Conservation (phyloP, 2,113 vertebrate species). For the Pycnonotus jocosus region DNA sequence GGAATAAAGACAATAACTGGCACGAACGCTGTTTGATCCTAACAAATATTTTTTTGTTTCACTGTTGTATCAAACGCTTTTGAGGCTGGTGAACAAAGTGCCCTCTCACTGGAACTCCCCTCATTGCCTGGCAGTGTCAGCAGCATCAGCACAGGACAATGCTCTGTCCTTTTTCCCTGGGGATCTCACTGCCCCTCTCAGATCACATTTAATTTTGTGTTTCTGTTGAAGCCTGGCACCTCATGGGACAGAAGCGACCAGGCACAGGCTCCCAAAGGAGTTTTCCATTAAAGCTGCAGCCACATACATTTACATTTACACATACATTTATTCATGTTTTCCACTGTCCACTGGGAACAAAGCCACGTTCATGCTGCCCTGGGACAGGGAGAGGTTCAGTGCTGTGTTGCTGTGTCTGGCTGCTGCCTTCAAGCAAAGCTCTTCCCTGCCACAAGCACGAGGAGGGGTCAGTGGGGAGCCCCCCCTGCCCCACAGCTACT, state of each 20-base stretch:
- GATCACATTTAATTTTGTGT: neutral
- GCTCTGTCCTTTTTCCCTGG: neutral
- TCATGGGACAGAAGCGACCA: accelerated
- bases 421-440: neutral
- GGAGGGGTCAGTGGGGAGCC: neutral
- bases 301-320: neutral
- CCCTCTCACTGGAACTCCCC: neutral
- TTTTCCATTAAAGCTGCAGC: neutral
- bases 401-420: accelerated
- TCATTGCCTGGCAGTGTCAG: neutral
- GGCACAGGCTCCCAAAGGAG: neutral
- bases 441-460: neutral
- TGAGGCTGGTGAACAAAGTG: neutral
- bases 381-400: accelerated
- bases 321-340: neutral
- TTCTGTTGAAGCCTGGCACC: neutral
- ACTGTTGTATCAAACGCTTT: neutral
- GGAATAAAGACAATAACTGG: neutral
- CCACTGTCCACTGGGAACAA: neutral
- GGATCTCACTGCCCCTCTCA: neutral
- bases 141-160: neutral
- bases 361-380: neutral
- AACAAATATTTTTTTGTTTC: neutral
- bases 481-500: neutral
- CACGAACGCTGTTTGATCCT: neutral